A percentile compares a stretch with the other conserved stretches of the same genome.
phyloP scores from a whole-genome alignment of 2,797 vertebrate genomes.

The Pyrocephalus nanus region DNA sequence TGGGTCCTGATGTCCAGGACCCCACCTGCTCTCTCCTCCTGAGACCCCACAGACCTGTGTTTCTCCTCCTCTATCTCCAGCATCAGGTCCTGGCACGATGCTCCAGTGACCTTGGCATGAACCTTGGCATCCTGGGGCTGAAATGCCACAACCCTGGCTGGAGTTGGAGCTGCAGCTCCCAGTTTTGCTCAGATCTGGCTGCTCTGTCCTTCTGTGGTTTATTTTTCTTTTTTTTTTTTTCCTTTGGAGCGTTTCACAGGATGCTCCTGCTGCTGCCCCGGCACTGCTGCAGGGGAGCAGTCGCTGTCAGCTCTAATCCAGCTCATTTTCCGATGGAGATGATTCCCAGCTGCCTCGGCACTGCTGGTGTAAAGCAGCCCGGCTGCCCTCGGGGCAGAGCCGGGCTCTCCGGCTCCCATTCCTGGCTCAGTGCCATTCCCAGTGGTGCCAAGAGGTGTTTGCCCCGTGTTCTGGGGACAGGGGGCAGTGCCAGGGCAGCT shows the following conservation, averaged over 20 bases:
- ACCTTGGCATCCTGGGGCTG: not conserved
- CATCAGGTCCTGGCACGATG: not conserved
- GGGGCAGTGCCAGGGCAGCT: not conserved
- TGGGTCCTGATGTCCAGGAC: too few species aligned
- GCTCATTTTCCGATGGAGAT: not conserved
- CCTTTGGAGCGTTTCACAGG: not conserved
- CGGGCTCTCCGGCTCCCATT: fast-evolving
- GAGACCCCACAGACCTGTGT: fast-evolving
- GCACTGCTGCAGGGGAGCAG: not conserved
- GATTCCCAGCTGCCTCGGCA: not conserved
- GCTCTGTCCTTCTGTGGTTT: not conserved
- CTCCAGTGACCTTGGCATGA: not conserved
- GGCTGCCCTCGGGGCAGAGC: not conserved
- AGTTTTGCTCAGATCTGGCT: not conserved
- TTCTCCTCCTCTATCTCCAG: fast-evolving
- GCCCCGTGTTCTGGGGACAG: not conserved
- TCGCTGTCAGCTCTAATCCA: not conserved
- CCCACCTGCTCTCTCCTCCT: not conserved
- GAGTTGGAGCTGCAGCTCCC: fast-evolving
- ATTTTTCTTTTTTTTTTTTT: not conserved
- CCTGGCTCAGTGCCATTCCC: not conserved
- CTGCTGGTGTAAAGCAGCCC: not conserved
- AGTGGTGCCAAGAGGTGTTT: fast-evolving
- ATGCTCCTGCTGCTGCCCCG: not conserved
- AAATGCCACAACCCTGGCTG: fast-evolving